phyloP scores from a whole-genome alignment of 2,797 vertebrate species.

The Rhinogobio ventralis region DNA sequence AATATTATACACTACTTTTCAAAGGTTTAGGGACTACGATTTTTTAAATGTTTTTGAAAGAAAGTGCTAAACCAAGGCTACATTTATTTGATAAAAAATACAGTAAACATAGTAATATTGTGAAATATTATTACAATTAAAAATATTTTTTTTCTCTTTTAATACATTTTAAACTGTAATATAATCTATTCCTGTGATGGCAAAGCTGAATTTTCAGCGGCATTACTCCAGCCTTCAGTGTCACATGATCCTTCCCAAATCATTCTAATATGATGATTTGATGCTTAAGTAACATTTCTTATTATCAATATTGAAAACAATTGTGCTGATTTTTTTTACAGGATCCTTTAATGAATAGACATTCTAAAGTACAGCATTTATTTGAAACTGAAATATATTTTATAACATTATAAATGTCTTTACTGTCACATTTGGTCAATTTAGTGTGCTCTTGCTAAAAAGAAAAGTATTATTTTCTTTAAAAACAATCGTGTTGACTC shows the following conservation, averaged over 20 bases:
- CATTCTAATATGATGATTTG: too few relatives aligned
- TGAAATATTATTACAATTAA: too few relatives aligned
- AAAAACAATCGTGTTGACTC: too few relatives aligned
- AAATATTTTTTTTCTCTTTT: too few relatives aligned
- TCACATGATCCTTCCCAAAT: background rate
- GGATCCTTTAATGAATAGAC: background rate
- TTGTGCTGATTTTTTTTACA: background rate
- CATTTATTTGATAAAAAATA: too few relatives aligned
- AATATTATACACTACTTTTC: background rate
- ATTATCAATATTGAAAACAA: too few relatives aligned
- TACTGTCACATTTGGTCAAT: background rate
- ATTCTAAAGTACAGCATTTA: background rate
- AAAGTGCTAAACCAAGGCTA: too few relatives aligned
- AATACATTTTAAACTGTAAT: too few relatives aligned
- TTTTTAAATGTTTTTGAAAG: background rate
- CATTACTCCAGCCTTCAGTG: background rate
- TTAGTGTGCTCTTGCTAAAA: background rate
- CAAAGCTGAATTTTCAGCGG: background rate
- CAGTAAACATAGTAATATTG: too few relatives aligned
- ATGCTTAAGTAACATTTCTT: too few relatives aligned
- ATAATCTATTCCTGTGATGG: background rate
- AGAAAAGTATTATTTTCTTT: background rate
- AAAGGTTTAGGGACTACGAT: background rate
- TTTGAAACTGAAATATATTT: background rate
- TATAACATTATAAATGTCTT: background rate